Evolutionary conservation across 2,888 invertebrate species (phyloP).

Genomic region (Arctia plantaginis): DNA sequence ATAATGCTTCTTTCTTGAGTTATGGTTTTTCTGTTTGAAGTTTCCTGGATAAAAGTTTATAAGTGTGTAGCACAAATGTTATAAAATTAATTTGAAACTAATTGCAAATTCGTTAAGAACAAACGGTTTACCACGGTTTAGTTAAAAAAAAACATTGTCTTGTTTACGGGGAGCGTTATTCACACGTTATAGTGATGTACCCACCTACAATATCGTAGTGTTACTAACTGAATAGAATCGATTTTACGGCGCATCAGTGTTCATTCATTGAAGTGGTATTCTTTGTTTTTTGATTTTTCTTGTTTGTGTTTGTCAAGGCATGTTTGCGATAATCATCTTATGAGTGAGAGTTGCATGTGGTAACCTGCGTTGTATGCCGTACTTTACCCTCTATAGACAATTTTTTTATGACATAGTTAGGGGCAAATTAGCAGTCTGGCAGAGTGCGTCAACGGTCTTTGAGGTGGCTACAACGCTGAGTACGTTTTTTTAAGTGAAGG

Average conservation of each 20-base stretch:
- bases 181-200: slow-evolving; percentile 15
- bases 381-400: no score
- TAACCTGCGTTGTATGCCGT: no score
- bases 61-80: neutral
- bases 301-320: neutral
- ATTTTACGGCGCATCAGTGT: slow-evolving; percentile 32
- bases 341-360: no score
- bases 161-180: neutral
- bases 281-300: slow-evolving; percentile 11
- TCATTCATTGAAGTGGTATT: slow-evolving; percentile 17
- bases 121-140: no score
- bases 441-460: neutral
- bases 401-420: neutral
- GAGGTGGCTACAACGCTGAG: neutral
- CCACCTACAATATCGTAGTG: slow-evolving; percentile 3
- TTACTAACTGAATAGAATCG: slow-evolving; percentile 28
- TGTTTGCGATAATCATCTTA: neutral
- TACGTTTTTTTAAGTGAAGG: no score
- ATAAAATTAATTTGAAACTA: neutral
- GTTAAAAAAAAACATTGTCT: neutral
- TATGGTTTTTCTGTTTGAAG: no score
- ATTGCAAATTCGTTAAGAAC: no score
- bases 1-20: neutral
- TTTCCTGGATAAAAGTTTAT: no score
- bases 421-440: neutral